These are phyloP conservation scores for Chlorospingus semifuscus DNA, from an alignment of 2,797 vertebrate species.

Conservation along the genomic window DNA sequence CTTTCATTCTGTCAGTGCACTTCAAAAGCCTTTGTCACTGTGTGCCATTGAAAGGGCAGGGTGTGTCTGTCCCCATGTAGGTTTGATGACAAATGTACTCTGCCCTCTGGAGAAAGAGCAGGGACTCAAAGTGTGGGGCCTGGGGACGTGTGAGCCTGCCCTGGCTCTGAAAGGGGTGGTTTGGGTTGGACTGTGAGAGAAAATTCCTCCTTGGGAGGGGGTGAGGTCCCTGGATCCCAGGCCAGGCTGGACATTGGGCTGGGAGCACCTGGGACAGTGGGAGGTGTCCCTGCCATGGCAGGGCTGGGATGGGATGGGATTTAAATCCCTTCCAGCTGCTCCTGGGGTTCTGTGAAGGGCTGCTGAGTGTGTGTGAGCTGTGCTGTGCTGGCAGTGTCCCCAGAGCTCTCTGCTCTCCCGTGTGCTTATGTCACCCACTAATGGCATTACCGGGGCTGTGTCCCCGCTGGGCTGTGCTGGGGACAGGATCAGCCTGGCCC, in stretches of 20 bases:
- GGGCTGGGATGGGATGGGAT: fast-evolving
- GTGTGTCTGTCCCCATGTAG: neutral
- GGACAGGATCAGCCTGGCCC: neutral
- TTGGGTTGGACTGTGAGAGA: neutral
- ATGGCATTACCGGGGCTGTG: conserved; percentile 2
- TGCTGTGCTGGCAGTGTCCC: neutral
- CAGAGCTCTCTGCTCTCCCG: neutral
- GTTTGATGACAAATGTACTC: neutral
- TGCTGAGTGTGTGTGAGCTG: fast-evolving
- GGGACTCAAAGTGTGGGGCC: fast-evolving
- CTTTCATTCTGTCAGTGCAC: neutral
- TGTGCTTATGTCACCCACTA: neutral
- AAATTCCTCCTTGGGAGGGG: neutral
- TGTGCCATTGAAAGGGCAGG: neutral
- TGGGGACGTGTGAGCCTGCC: neutral
- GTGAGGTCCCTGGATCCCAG: neutral
- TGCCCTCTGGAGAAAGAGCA: neutral
- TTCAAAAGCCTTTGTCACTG: neutral
- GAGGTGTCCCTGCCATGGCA: neutral
- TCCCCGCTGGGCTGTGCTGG: neutral
- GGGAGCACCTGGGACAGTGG: neutral
- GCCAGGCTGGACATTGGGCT: fast-evolving
- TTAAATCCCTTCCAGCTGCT: neutral
- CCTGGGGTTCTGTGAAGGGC: neutral
- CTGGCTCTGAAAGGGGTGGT: neutral